These are phyloP conservation scores for Plutomurus gul DNA, from an alignment of 1,140 invertebrate genomes.

Conservation along the genomic window DNA sequence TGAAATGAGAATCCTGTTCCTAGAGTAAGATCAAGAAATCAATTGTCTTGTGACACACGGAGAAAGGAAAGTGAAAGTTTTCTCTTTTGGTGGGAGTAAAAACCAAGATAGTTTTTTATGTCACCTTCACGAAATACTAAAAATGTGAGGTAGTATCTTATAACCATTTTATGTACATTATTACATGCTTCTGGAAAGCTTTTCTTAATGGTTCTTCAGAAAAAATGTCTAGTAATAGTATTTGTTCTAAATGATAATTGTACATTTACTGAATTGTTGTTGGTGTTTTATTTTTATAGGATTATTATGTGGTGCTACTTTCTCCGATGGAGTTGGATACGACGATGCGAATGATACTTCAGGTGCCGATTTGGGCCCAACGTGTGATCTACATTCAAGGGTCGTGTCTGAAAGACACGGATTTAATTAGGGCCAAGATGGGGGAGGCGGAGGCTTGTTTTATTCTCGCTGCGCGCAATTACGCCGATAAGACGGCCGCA, in stretches of 20 bases:
- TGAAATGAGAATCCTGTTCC: neutral
- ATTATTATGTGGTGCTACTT: slow-evolving; percentile 93
- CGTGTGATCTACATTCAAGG: slow-evolving; percentile 97
- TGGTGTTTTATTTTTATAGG: slow-evolving; percentile 63
- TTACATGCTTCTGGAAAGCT: too few species aligned
- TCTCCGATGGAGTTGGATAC: slow-evolving; percentile 97
- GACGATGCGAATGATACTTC: slow-evolving; percentile 95
- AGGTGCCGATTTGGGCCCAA: slow-evolving; percentile 92
- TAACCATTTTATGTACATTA: too few species aligned
- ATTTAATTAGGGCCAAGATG: slow-evolving; percentile 90
- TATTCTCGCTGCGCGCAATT: slow-evolving; percentile 90
- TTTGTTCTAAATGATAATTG: neutral
- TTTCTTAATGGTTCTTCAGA: too few species aligned
- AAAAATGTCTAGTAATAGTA: too few species aligned
- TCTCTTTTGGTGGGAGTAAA: neutral
- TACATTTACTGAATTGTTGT: neutral
- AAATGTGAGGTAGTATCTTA: too few species aligned
- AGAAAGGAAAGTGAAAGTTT: neutral
- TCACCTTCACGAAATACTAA: too few species aligned
- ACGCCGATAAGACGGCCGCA: slow-evolving; percentile 92
- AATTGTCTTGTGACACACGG: neutral
- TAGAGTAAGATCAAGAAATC: neutral
- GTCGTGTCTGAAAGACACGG: slow-evolving; percentile 90
- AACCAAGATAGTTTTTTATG: neutral
- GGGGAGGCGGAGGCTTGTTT: slow-evolving; percentile 96